Conservation (phyloP, 2,888 invertebrate species). For the Tiliacea aurago region DNA sequence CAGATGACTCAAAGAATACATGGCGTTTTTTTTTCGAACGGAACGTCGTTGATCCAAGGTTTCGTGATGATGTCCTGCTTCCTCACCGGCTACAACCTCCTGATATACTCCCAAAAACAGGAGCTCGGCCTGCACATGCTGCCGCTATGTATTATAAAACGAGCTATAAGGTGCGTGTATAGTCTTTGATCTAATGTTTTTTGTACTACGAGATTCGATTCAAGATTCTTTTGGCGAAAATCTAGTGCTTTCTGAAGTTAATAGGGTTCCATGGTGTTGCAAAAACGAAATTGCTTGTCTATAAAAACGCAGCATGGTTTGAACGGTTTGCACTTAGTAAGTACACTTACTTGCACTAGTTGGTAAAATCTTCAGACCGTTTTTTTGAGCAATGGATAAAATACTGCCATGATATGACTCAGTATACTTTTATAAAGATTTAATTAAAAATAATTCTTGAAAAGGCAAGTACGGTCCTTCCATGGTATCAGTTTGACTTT, state of each 20-base stretch:
- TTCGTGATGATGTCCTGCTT: slow-evolving; percentile 54
- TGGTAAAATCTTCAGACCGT: too few relatives aligned
- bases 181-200: neutral
- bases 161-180: slow-evolving; percentile 48
- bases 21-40: slow-evolving; percentile 21
- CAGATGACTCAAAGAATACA: slow-evolving; percentile 32
- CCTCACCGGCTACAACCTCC: slow-evolving; percentile 52
- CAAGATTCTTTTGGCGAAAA: neutral
- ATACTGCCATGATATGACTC: too few relatives aligned
- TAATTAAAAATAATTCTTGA: too few relatives aligned
- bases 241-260: neutral
- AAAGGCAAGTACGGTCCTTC: neutral
- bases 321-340: neutral
- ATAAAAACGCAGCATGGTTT: neutral
- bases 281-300: neutral
- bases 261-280: neutral
- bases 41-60: slow-evolving; percentile 49
- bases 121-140: slow-evolving; percentile 40
- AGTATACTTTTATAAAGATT: too few relatives aligned
- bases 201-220: too few relatives aligned
- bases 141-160: slow-evolving; percentile 51
- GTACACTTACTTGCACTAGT: too few relatives aligned
- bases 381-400: too few relatives aligned
- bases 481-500: neutral
- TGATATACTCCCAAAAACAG: slow-evolving; percentile 48